phyloP scores from a whole-genome alignment of 1,140 invertebrate genomes.

The Aphaenogaster floridana region DNA sequence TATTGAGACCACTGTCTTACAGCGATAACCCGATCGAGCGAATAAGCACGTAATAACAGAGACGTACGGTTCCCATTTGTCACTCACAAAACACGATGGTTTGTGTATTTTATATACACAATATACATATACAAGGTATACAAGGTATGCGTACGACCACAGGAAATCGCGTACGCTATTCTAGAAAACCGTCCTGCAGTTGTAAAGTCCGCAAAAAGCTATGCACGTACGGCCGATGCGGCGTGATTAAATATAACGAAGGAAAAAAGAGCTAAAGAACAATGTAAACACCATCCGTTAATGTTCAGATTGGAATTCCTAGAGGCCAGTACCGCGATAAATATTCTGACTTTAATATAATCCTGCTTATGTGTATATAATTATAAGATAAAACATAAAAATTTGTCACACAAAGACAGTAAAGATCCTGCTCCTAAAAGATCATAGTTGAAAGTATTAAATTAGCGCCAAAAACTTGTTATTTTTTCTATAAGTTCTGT shows the following conservation, averaged over 20 bases:
- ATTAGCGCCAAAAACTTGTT: background rate
- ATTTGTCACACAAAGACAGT: background rate
- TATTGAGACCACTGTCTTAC: constrained; percentile 3
- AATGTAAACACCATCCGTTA: background rate
- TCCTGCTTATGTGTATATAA: constrained; percentile 7
- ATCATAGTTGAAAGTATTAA: background rate
- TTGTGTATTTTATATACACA: constrained; percentile 64
- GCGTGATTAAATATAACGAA: constrained; percentile 58
- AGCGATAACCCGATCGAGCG: constrained; percentile 50
- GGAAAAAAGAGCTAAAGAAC: background rate
- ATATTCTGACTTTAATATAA: background rate
- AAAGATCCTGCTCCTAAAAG: background rate
- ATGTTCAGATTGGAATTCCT: constrained; percentile 25
- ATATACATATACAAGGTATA: constrained; percentile 16
- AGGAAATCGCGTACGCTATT: constrained; percentile 11
- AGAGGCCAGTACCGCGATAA: constrained; percentile 9
- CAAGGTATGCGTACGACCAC: constrained; percentile 28
- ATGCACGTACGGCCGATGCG: constrained; percentile 51
- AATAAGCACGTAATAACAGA: constrained; percentile 37
- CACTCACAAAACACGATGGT: constrained; percentile 51
- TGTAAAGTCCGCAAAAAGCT: constrained; percentile 59
- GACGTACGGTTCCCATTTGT: constrained; percentile 37
- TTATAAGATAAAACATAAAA: constrained; percentile 17
- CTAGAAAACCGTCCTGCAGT: constrained; percentile 71
- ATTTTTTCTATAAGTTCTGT: background rate